Evolutionary conservation across 2,113 vertebrate genomes (phyloP), one percentile per base, ranked within the genome.

Genomic region (Astatotilapia flaviijosephi): DNA sequence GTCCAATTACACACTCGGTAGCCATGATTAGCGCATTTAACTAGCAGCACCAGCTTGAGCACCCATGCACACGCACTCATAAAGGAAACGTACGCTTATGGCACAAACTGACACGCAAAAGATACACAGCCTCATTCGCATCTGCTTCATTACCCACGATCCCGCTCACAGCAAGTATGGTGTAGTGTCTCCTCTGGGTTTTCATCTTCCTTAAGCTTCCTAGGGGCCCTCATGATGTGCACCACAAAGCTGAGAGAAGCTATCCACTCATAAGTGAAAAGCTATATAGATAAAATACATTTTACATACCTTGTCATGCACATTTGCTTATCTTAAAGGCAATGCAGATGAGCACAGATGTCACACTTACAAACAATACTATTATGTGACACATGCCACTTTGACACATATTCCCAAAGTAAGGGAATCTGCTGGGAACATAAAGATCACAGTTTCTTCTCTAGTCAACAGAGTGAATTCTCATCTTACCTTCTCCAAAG

Each of bases 1-100:
- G 95, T 95, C 96, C 95, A 95, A 96, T 96, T 96, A 96, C 92
- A 94, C 87, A 93, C 87, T 90, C 85, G 73, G 90, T 80, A 83
- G 91, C 88, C 93, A 85, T 91, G 92, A 95, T 96, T 89, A 96
- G 86, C 70, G 60, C 88, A 49, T 90, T 85, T 86, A 93, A 95
- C 93, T 94, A 93, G 89, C 62, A 65, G 33, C 82, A 90, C 81
- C 82, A 53, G 83, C 80, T 65, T 26, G 49, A 85, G 80, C 79
- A 65, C 77, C 55, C 81, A 40, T 79, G 68, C 81, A 85, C 37
- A 14, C 31, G 49, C 53, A 79, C 60, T 56, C 17, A 7, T 42
- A 62, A 40, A 49, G 28, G 19, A 75, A 79, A 82, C 81, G 86
- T 23, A 9, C 83, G 68, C 85, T 55, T 75, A 26, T 15, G 68